phyloP scores from a whole-genome alignment of 2,888 invertebrate genomes.

The Cotesia congregata region DNA sequence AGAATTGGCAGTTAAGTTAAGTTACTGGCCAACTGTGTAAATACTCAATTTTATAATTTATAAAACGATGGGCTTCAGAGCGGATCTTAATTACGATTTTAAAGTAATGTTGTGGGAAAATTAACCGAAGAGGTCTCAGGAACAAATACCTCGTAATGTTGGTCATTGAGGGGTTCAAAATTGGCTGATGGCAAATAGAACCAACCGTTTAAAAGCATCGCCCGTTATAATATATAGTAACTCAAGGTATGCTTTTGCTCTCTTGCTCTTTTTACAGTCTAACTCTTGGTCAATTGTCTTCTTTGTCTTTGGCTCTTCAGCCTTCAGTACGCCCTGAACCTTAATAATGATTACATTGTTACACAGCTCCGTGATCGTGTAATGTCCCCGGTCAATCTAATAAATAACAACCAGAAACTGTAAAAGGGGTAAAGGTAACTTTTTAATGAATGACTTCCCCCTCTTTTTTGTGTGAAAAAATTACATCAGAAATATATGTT shows the following conservation, averaged over 20 bases:
- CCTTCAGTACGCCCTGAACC: neutral
- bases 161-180: constrained; percentile 30
- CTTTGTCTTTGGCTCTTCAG: no score
- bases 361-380: constrained; percentile 46
- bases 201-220: constrained; percentile 1
- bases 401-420: no score
- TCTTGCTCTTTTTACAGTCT: neutral
- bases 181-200: constrained; percentile 36
- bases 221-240: constrained; percentile 25
- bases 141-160: constrained; percentile 29
- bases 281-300: no score
- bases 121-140: neutral
- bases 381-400: no score
- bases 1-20: neutral
- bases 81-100: neutral
- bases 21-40: neutral
- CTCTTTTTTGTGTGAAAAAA: no score
- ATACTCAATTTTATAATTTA: neutral
- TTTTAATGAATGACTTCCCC: no score
- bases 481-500: no score
- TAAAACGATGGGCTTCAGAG: neutral
- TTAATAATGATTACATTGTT: constrained; percentile 51
- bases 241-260: neutral
- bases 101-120: neutral
- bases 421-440: no score